These are phyloP conservation scores for Tachuris rubrigastra DNA, from an alignment of 2,113 vertebrate genomes.

Conservation along the genomic window DNA sequence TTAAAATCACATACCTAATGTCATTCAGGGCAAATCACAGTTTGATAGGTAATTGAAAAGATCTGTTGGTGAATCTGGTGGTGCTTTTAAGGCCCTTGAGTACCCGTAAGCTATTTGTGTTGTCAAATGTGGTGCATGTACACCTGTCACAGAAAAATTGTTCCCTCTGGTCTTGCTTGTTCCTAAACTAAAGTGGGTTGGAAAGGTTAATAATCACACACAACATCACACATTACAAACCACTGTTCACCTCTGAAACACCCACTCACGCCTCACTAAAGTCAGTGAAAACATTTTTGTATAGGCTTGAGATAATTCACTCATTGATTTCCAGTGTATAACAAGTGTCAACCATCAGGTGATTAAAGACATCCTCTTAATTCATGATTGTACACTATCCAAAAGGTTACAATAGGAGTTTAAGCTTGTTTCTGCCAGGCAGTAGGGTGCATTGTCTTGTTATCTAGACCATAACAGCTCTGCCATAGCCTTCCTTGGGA, in stretches of 20 bases:
- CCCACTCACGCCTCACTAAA: background rate
- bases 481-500: background rate
- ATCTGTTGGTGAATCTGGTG: background rate
- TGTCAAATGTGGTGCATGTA: background rate
- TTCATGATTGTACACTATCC: background rate
- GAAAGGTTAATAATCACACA: background rate
- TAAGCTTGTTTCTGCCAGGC: background rate
- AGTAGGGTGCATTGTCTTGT: background rate
- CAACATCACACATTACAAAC: background rate
- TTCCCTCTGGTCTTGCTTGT: background rate
- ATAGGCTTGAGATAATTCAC: background rate
- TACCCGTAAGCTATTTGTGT: background rate
- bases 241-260: background rate
- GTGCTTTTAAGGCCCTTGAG: background rate
- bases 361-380: background rate
- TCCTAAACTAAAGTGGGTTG: background rate
- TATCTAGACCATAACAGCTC: background rate
- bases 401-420: background rate
- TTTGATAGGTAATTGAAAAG: background rate
- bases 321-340: background rate
- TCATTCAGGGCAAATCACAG: background rate
- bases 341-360: background rate
- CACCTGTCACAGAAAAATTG: background rate
- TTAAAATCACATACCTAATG: background rate
- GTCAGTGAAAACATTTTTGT: background rate